Evolutionary conservation across 2,888 invertebrate species (phyloP).

Genomic region (Sthenelais limicola): DNA sequence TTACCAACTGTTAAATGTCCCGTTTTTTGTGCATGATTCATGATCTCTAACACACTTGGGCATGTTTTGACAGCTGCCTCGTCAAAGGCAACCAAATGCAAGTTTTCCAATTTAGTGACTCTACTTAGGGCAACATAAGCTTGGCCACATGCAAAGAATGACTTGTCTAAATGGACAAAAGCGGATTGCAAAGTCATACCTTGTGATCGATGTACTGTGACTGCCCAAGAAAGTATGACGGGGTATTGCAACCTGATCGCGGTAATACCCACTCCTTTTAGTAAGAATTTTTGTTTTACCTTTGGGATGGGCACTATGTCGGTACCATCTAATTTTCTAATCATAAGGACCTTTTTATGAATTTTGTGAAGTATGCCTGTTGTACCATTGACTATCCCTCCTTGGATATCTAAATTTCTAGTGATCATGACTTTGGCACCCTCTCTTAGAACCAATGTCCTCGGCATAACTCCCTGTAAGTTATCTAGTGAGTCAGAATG

Average conservation of each 20-base stretch:
- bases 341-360: neutral
- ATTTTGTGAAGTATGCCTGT: neutral
- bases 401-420: neutral
- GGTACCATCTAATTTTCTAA: neutral
- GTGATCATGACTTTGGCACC: slow-evolving; percentile 24
- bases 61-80: neutral
- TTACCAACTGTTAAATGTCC: too few species aligned
- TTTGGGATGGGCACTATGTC: neutral
- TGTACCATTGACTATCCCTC: slow-evolving; percentile 14
- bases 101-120: neutral
- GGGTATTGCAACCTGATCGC: slow-evolving; percentile 16
- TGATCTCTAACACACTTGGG: neutral
- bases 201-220: slow-evolving; percentile 14
- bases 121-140: slow-evolving; percentile 17
- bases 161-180: slow-evolving; percentile 1
- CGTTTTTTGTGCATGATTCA: neutral
- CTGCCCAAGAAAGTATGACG: slow-evolving; percentile 11
- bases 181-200: slow-evolving; percentile 4
- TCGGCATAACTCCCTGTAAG: neutral
- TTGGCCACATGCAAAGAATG: slow-evolving; percentile 28
- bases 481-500: neutral
- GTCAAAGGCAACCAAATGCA: neutral
- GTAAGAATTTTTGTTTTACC: neutral
- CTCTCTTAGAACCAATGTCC: neutral
- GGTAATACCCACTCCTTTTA: neutral